Base-by-base conservation (phyloP, 2,113 vertebrate species). In the Canis aureus region DNA sequence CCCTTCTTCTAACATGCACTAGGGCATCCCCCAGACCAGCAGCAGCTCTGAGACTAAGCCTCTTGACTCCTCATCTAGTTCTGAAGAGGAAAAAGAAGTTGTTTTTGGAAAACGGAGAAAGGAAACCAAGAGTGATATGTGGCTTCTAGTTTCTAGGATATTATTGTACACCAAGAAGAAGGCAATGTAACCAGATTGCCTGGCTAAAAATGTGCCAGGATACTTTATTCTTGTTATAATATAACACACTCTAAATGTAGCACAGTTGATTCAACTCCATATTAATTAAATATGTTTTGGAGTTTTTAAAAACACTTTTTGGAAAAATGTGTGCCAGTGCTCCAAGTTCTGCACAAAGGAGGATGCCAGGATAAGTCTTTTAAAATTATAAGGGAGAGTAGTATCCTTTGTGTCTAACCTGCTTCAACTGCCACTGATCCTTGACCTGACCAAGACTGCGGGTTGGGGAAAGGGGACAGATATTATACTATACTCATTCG, bases 231-330 rank as follows among this genome's bases (percentile, higher is more conserved):
- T 81, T 71, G 8, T 60, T 69, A 20, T 43, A 59, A 69, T 29
- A 22, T 29, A 92, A 79, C 2, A 13, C 22, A 73, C 20, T 71
- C 55, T 66, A 86, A 71, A 82, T 60, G 66, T 2, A 38, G 35
- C n/a, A 20, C 38, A 55, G 10, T 19, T 38, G 57, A 82, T 73
- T 93, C 89, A 57, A 73, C 27, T 82, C 51, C 84, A n/a, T 73
- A 49, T 73, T 62, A 83, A 90, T 78, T 95, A 84, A 93, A 38
- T 76, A 51, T 93, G 76, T 71, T 83, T 94, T 35, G 59, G 25
- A 73, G 20, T 62, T 88, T 93, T 91, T 55, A 19, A 90, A 76
- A 95, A 51, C 8, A 51, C 15, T 53, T 93, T 81, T 87, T 64
- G 38, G 79, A 62, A 96, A 96, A 93, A 57, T 80, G 35, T 29